Conservation (phyloP, 2,888 invertebrate species). For the Euzetes globulus region DNA sequence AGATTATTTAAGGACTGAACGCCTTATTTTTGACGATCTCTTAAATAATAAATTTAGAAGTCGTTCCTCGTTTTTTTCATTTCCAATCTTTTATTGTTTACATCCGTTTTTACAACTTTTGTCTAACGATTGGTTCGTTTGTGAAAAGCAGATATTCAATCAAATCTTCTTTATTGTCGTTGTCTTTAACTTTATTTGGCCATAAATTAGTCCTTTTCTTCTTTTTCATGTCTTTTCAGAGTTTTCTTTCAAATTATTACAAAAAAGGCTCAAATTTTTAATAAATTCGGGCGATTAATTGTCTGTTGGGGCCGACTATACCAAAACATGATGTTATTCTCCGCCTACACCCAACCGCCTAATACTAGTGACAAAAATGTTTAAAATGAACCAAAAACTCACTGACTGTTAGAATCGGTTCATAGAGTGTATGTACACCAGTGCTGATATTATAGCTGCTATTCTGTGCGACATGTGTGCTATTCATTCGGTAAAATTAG, state of each 20-base stretch:
- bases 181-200: too few relatives aligned
- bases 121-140: background rate
- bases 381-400: background rate
- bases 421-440: too few relatives aligned
- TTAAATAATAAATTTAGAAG: background rate
- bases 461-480: background rate
- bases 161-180: too few relatives aligned
- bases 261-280: too few relatives aligned
- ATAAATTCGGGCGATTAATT: background rate
- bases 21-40: background rate
- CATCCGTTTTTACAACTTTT: background rate
- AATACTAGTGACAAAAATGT: background rate
- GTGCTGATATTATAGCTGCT: too few relatives aligned
- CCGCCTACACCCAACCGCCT: background rate
- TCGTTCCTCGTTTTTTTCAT: background rate
- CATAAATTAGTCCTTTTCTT: too few relatives aligned
- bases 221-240: too few relatives aligned
- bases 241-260: too few relatives aligned
- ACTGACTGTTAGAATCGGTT: too few relatives aligned
- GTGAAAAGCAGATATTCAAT: too few relatives aligned
- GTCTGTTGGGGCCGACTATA: background rate
- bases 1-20: too few relatives aligned
- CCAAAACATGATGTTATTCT: background rate
- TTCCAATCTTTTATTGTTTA: background rate
- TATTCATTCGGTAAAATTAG: background rate